Conservation (phyloP, 1,140 invertebrate genomes). For the Diachasma alloeum region DNA sequence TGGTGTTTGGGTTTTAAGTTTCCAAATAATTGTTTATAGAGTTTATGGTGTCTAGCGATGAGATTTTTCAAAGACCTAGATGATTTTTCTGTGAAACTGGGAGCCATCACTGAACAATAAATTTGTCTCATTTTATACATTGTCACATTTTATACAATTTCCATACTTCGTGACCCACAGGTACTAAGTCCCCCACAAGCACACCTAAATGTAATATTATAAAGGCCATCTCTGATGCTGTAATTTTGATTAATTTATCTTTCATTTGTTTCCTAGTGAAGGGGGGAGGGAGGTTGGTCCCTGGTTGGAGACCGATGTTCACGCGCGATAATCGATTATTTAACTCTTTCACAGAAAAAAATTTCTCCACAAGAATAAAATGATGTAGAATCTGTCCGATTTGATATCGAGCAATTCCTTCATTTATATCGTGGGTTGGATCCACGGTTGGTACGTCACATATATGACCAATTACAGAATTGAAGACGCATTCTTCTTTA, state of each 20-base stretch:
- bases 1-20: slow-evolving; percentile 35
- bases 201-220: slow-evolving; percentile 33
- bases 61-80: slow-evolving; percentile 3
- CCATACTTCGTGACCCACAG: slow-evolving; percentile 31
- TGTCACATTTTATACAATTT: slow-evolving; percentile 26
- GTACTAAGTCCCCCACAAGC: slow-evolving; percentile 37
- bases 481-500: slow-evolving; percentile 19
- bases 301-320: slow-evolving; percentile 15
- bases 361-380: slow-evolving; percentile 31
- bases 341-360: slow-evolving; percentile 35
- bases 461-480: slow-evolving; percentile 36
- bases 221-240: slow-evolving; percentile 38
- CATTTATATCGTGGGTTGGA: slow-evolving; percentile 45
- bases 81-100: slow-evolving; percentile 12
- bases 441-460: slow-evolving; percentile 32
- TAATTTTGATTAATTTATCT: slow-evolving; percentile 33
- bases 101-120: slow-evolving; percentile 30
- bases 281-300: slow-evolving; percentile 30
- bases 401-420: slow-evolving; percentile 40
- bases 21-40: slow-evolving; percentile 11
- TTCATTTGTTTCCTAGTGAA: slow-evolving; percentile 29
- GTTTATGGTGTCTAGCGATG: slow-evolving; percentile 6
- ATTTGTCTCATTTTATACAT: slow-evolving; percentile 40
- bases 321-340: slow-evolving; percentile 32
- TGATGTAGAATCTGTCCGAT: slow-evolving; percentile 34